phyloP scores from a whole-genome alignment of 1,140 invertebrate species.

The Chymomyza costata region DNA sequence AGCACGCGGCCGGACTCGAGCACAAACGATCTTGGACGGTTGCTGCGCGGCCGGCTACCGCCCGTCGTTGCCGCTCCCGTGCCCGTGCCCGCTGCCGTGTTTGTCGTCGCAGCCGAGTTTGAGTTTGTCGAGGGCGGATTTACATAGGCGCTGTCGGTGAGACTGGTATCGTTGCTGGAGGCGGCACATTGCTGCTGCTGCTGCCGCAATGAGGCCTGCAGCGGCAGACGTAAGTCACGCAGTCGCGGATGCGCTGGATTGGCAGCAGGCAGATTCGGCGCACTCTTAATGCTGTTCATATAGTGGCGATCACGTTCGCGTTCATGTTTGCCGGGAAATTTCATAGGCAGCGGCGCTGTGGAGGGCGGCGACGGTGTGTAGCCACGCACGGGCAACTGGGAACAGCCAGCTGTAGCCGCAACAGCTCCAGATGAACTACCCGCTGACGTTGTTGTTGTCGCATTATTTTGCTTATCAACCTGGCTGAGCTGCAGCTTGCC shows the following conservation, averaged over 20 bases:
- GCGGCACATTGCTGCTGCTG: slow-evolving; percentile 74
- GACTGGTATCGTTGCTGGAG: slow-evolving; percentile 80
- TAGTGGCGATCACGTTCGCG: slow-evolving; percentile 80
- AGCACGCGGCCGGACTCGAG: slow-evolving; percentile 71
- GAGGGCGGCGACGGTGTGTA: slow-evolving; percentile 87
- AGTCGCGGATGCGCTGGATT: slow-evolving; percentile 81
- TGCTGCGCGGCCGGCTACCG: slow-evolving; percentile 16
- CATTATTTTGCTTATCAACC: slow-evolving; percentile 37
- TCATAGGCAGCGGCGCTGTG: slow-evolving; percentile 85
- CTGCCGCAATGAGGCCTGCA: slow-evolving; percentile 80
- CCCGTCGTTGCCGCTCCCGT: slow-evolving; percentile 25
- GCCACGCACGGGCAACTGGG: slow-evolving; percentile 76
- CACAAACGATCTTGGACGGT: slow-evolving; percentile 68
- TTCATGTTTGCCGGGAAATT: slow-evolving; percentile 81
- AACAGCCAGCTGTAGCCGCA: slow-evolving; percentile 25
- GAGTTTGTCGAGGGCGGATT: slow-evolving; percentile 69
- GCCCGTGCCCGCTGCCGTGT: slow-evolving; percentile 34
- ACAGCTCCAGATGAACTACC: too few relatives aligned
- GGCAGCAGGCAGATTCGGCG: slow-evolving; percentile 83
- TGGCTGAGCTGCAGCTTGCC: slow-evolving; percentile 76
- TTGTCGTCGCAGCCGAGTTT: slow-evolving; percentile 29
- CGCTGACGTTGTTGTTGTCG: not conserved
- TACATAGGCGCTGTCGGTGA: slow-evolving; percentile 75
- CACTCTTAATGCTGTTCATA: slow-evolving; percentile 86
- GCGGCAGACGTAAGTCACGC: slow-evolving; percentile 79